Percentiles rank a stretch among this genome's conserved stretches.
phyloP scores from a whole-genome alignment of 2,888 invertebrate species.

The Lingula anatina region DNA sequence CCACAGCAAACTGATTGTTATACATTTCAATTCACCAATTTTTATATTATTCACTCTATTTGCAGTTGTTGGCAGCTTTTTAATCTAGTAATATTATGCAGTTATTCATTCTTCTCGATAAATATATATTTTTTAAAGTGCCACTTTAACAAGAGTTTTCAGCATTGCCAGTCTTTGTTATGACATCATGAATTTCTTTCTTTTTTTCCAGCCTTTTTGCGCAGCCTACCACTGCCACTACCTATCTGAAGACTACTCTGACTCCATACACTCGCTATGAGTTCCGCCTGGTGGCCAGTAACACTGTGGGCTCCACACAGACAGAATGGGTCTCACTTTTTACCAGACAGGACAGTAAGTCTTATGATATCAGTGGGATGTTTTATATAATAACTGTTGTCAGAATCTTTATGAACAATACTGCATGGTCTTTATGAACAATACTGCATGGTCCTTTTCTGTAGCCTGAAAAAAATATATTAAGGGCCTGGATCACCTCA shows the following conservation, averaged over 20 bases:
- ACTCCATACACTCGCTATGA: conserved; percentile 42
- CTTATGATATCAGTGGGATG: no score
- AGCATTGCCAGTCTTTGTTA: neutral
- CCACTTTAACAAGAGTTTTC: no score
- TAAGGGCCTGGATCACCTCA: no score
- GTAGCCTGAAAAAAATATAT: no score
- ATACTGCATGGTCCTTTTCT: no score
- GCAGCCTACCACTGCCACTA: conserved; percentile 36
- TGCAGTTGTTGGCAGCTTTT: no score
- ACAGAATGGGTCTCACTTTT: conserved; percentile 36
- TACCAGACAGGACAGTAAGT: conserved; percentile 47
- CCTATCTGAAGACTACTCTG: conserved; percentile 32
- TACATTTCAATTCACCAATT: neutral
- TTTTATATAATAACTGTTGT: no score
- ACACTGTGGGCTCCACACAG: conserved; percentile 32
- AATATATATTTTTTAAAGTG: no score
- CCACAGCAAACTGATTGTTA: neutral
- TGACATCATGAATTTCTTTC: neutral
- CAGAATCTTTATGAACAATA: no score
- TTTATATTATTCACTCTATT: conserved; percentile 1
- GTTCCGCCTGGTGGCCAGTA: conserved; percentile 43
- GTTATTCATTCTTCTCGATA: no score
- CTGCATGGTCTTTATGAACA: no score
- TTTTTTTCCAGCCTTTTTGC: conserved; percentile 33
- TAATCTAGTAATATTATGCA: no score